Base-by-base conservation (phyloP, 2,888 invertebrate genomes). In the Dryocosmus kuriphilus region DNA sequence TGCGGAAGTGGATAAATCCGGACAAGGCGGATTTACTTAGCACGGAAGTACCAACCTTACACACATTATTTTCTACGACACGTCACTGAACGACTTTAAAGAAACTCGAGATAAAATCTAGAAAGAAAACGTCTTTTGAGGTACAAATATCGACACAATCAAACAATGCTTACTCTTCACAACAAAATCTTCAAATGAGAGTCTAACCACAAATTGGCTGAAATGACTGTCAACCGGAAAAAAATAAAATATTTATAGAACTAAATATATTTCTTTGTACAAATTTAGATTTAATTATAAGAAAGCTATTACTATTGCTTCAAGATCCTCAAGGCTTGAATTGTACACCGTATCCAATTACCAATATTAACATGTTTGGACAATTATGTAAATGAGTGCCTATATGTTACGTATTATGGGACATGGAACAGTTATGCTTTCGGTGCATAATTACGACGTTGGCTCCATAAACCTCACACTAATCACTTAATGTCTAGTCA, bases 21-120 rank as follows among this genome's bases (percentile, higher is more conserved):
- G 67, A 67, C 67, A 67, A 67, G 67, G 67, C 67, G 67, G 67
- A 67, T 67, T 67, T 67, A 67, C 67, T 67, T 67, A 67, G 41
- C 46, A 27, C 24, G 38, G 4, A 27, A 67, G 38, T 67, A 67
- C 67, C 67, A 24, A 24, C 41, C 65, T 67, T 67, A 46, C 46
- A 67, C 46, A 67, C 67, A 30, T 46, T 67, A 67, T 46, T 67
- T 67, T 67, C 41, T 46, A 27, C 46, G 67, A 67, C 67, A 46
- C 41, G 30, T 67, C 67, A 67, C 46, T 46, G 24, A 67, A 67
- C 46, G 27, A 46, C 24, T 67, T 46, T 46, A 27, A 41, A 27
- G 67, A 46, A 67, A 67, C 46, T 67, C 67, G 27, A 27, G 67
- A 67, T 19, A 41, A 67, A 46, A 67, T 67, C 41, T 19, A 67